Percentiles rank a stretch among this genome's conserved stretches.
Conservation (phyloP, 2,888 invertebrate genomes). For the Zhuqinia jingwanae region DNA sequence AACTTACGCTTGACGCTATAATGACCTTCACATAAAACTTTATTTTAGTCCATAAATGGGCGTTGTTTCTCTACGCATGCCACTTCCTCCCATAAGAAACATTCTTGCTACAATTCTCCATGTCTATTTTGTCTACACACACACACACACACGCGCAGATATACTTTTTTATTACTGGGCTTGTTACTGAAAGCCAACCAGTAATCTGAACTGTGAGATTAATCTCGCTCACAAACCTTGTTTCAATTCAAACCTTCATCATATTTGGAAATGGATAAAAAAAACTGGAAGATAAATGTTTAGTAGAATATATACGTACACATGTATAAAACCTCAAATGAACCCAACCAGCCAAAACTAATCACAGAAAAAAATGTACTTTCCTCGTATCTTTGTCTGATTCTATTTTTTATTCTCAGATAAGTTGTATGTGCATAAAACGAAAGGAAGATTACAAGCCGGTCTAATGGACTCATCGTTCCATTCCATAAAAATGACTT, state of each 20-base stretch:
- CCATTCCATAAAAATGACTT: conserved; percentile 35
- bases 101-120: conserved; percentile 31
- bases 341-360: conserved; percentile 7
- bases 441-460: conserved; percentile 42
- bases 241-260: conserved; percentile 31
- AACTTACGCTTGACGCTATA: conserved; percentile 49
- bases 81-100: conserved; percentile 70
- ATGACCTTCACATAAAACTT: conserved; percentile 76
- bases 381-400: background rate
- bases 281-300: background rate
- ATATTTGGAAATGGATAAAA: background rate
- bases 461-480: conserved; percentile 43
- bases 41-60: conserved; percentile 77
- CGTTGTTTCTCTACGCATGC: conserved; percentile 78
- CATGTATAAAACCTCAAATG: background rate
- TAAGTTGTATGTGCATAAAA: conserved; percentile 34
- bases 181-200: conserved; percentile 27
- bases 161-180: conserved; percentile 54
- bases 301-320: background rate
- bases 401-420: conserved; percentile 33
- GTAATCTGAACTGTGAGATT: background rate
- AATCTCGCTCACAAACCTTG: background rate
- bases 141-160: background rate
- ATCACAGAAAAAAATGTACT: background rate
- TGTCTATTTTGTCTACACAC: too few relatives aligned